phyloP scores from a whole-genome alignment of 1,140 invertebrate species.

The Tachypleus tridentatus region DNA sequence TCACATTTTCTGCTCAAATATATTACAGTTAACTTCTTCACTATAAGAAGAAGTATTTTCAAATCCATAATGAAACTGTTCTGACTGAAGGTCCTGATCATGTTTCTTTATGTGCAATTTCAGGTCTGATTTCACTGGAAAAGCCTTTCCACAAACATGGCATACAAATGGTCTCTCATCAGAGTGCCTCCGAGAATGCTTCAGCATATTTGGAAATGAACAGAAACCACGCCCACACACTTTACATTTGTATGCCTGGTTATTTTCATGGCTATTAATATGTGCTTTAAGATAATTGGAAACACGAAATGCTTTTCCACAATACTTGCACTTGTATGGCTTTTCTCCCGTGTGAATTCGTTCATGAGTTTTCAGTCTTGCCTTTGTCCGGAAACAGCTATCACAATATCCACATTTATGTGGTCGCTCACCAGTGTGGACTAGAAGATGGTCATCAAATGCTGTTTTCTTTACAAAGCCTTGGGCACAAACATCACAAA shows the following conservation, averaged over 20 bases:
- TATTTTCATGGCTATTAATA: conserved; percentile 89
- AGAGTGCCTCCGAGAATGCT: conserved; percentile 49
- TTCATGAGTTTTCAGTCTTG: conserved; percentile 74
- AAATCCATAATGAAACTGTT: too few species aligned
- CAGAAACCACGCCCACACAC: conserved; percentile 93
- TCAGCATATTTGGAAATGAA: conserved; percentile 83
- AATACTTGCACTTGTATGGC: conserved; percentile 87
- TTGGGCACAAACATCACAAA: too few species aligned
- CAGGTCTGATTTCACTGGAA: too few species aligned
- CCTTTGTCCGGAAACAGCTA: conserved; percentile 23
- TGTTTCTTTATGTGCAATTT: too few species aligned
- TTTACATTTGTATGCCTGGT: conserved; percentile 89
- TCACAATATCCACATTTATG: conserved; percentile 17
- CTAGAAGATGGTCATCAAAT: background rate
- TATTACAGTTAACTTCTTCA: too few species aligned
- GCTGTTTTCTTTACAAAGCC: too few species aligned
- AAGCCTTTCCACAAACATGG: too few species aligned
- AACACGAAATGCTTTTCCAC: conserved; percentile 85
- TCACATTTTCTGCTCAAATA: too few species aligned
- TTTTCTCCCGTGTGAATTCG: conserved; percentile 93
- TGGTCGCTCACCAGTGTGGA: conserved; percentile 19
- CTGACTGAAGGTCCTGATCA: too few species aligned
- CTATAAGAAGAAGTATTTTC: too few species aligned
- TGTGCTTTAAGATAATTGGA: conserved; percentile 90
- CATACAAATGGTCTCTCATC: too few species aligned